phyloP scores from a whole-genome alignment of 2,113 vertebrate genomes.

The Gavia stellata region DNA sequence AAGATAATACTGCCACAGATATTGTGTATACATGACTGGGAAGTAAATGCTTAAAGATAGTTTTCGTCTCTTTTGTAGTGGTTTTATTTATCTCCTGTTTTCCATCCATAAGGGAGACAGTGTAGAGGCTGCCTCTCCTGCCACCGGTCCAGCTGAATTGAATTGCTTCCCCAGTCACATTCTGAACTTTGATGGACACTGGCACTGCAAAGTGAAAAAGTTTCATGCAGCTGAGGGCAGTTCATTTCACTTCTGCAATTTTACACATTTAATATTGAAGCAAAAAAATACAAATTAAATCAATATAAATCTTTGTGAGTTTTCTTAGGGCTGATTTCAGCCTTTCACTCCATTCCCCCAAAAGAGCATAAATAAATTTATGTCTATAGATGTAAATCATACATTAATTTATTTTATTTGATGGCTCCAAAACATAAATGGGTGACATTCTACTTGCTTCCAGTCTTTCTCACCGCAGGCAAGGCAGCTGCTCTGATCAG shows the following conservation, averaged over 20 bases:
- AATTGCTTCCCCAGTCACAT: background rate
- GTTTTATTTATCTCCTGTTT: background rate
- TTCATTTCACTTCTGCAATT: background rate
- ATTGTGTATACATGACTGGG: slow-evolving; percentile 12
- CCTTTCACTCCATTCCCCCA: background rate
- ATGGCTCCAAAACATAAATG: background rate
- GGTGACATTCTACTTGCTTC: background rate
- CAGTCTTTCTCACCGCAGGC: background rate
- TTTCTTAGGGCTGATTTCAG: background rate
- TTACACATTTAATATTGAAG: background rate
- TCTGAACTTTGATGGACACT: background rate
- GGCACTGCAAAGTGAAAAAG: background rate
- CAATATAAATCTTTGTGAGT: background rate
- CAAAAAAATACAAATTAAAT: background rate
- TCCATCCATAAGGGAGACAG: background rate
- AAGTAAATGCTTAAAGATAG: background rate
- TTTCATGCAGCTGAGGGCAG: background rate
- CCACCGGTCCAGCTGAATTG: background rate
- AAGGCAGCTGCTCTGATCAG: background rate
- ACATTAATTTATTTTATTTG: background rate
- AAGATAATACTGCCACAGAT: slow-evolving; percentile 8
- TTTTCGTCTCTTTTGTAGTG: background rate
- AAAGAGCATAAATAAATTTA: background rate
- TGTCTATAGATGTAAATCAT: background rate
- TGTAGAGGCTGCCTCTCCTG: background rate